Evolutionary conservation across 2,888 invertebrate genomes (phyloP), one percentile per base, ranked within the genome.

Genomic region (Hypselothyrea guttata): DNA sequence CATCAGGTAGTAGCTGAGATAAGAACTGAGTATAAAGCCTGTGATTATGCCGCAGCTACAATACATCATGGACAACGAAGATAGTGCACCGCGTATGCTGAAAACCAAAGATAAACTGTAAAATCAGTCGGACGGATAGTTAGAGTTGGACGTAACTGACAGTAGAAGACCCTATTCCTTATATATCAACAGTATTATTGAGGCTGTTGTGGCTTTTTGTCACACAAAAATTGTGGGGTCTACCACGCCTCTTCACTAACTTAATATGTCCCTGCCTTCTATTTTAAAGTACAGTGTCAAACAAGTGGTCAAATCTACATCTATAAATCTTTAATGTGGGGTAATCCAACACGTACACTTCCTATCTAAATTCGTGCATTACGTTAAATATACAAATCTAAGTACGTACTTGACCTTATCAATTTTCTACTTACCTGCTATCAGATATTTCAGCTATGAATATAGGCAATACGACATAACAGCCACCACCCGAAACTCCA

Each of bases 381-480:
- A 2, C 2, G 0, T 11, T 38, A 27, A 11, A 28, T 1, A 38
- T 13, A 7, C 7, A 57, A 45, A 34, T 18, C 15, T 8, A 41
- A 56, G 35, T 40, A 40, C 9, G 34, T 34, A 38, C 18, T 58
- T 42, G 7, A 28, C 11, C 0, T 11, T 30, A 28, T 35, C 30
- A 8, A 7, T 11, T 5, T 35, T 33, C n/a, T 2, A 76, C 83
- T 78, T 60, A 88, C 88, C 69, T 69, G 16, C 71, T 72, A 47
- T 87, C 84, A 4, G 88, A 75, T 22, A 89, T 89, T 72, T 89
- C 89, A 8, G 86, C 72, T 7, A 89, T 68, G 37, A 75, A 89
- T 45, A 89, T 69, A 12, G 89, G 87, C 9, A 88, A 54, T 0
- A 75, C 66, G 2, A 88, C 69, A 47, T 84, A 88, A 4, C 77